Evolutionary conservation across 1,140 invertebrate genomes (phyloP).

Genomic region (Drosophila yakuba): DNA sequence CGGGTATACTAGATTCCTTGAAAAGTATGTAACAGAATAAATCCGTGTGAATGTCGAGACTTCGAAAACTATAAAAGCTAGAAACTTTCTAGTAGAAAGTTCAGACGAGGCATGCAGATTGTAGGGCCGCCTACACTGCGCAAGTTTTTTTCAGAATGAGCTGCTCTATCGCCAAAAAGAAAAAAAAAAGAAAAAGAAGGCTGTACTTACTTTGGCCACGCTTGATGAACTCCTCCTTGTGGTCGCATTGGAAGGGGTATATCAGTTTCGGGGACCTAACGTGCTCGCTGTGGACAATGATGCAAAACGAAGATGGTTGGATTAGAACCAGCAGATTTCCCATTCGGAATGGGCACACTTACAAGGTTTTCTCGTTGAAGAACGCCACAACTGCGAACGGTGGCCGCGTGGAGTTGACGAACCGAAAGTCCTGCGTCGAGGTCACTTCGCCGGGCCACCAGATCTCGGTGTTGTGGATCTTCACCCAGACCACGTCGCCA

Average conservation of each 20-base stretch:
- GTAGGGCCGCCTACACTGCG: no score
- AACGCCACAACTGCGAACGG: slow-evolving; percentile 92
- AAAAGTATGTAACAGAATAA: no score
- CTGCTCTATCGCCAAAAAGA: no score
- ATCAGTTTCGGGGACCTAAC: slow-evolving; percentile 90
- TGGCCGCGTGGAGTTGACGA: slow-evolving; percentile 87
- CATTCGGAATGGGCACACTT: slow-evolving; percentile 84
- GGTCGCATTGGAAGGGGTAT: slow-evolving; percentile 90
- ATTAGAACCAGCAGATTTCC: not conserved
- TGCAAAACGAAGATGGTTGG: not conserved
- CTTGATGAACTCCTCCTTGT: slow-evolving; percentile 92
- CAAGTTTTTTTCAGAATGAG: no score
- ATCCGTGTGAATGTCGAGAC: no score
- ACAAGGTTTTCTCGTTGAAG: slow-evolving; percentile 92
- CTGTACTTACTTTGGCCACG: slow-evolving; percentile 90
- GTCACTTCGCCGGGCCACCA: slow-evolving; percentile 93
- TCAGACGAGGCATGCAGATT: no score
- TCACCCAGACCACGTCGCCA: slow-evolving; percentile 93
- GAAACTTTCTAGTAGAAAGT: no score
- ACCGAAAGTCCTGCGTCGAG: slow-evolving; percentile 81
- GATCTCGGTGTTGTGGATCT: slow-evolving; percentile 87
- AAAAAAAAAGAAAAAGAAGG: no score
- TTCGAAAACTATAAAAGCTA: no score
- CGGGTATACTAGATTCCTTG: no score
- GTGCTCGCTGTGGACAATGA: slow-evolving; percentile 88